Evolutionary conservation across 2,888 invertebrate species (phyloP), one percentile per base, ranked within the genome.

Genomic region (Platycnemis pennipes): DNA sequence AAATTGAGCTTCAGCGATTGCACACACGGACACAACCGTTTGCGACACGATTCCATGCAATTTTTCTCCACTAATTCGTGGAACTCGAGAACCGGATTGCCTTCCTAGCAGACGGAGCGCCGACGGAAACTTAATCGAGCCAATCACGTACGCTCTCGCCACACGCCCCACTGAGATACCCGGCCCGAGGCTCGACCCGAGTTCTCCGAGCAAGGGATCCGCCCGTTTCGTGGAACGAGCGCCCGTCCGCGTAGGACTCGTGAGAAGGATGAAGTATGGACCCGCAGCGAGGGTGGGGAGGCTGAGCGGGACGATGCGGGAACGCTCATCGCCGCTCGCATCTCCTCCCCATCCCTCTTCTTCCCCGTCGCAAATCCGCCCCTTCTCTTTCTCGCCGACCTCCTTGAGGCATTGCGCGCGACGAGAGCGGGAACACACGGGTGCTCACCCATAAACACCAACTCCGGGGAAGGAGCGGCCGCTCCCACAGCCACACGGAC

Each of bases 371-470:
- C n/a, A n/a, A n/a, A n/a, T n/a, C n/a, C n/a, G n/a, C n/a, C n/a
- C n/a, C n/a, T n/a, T n/a, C n/a, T n/a, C n/a, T n/a, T n/a, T 49
- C 49, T 49, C 49, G 13, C 19, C 49, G 49, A 49, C 49, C 49
- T 49, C 49, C 49, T 49, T 49, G 49, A 0, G 49, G 19, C 19
- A 49, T 49, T 69, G 31, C 31, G 56, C 16, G 56, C 56, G 56
- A 19, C 56, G 56, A 22, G 19, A 22, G 56, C 2, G 5, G 69
- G 49, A 49, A 31, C 31, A 8, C n/a, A 37, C 49, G 2, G 77
- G 37, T 37, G 77, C 77, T 11, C 69, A 31, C 69, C 77, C 77
- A 77, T 77, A 77, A 77, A 77, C 77, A 77, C n/a, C n/a, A 77
- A 13, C 77, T 13, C 31, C 13, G 31, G 11, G 31, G 63, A 63